Evolutionary conservation across 2,113 vertebrate species (phyloP).

Genomic region (Spermophilus dauricus): DNA sequence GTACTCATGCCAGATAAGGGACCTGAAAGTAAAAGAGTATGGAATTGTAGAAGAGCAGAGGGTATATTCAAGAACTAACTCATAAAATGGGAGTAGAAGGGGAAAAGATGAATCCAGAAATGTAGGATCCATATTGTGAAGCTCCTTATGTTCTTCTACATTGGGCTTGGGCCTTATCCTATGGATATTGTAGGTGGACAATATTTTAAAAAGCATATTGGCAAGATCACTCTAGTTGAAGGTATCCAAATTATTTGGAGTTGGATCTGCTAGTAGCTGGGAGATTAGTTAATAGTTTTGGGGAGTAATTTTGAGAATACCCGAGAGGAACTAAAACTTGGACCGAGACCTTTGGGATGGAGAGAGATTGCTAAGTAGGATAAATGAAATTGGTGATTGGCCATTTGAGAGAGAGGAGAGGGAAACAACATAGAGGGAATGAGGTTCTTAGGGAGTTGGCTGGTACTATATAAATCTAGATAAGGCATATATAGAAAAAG

Average conservation of each 20-base stretch:
- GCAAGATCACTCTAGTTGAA: background rate
- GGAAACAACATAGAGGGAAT: background rate
- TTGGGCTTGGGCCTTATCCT: background rate
- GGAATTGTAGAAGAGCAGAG: background rate
- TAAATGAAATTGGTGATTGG: background rate
- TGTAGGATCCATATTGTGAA: background rate
- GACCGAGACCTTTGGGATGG: background rate
- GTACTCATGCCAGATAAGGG: background rate
- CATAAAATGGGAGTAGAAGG: background rate
- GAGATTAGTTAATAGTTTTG: background rate
- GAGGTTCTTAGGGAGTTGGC: background rate
- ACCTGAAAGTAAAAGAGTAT: rapidly evolving
- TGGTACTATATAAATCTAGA: background rate
- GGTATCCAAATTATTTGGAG: background rate
- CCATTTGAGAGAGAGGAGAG: background rate
- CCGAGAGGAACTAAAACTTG: background rate
- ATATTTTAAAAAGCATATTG: background rate
- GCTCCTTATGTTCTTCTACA: background rate
- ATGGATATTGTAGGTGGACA: background rate
- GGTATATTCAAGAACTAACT: background rate
- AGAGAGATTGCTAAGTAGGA: background rate
- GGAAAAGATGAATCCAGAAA: background rate
- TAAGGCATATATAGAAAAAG: background rate
- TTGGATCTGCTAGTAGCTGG: background rate
- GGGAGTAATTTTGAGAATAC: background rate